Percentiles rank a stretch among this genome's conserved stretches.
phyloP scores from a whole-genome alignment of 2,888 invertebrate species.

The Branchipolynoe longqiensis region DNA sequence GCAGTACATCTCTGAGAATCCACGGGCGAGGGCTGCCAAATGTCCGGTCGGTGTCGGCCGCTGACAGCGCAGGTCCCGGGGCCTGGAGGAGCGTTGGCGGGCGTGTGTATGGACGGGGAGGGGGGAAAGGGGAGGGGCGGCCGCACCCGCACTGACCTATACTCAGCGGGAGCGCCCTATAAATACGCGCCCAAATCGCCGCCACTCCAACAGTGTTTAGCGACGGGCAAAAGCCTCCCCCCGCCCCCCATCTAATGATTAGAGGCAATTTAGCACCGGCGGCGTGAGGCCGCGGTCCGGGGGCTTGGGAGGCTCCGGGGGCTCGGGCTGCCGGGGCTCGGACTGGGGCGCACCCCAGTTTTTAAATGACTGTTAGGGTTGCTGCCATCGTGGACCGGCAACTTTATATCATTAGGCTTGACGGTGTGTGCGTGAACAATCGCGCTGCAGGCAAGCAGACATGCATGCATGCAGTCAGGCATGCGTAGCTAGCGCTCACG shows the following conservation, averaged over 20 bases:
- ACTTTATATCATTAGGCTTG: conserved; percentile 51
- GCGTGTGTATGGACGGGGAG: background rate
- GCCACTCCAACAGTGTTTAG: background rate
- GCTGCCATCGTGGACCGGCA: conserved; percentile 3
- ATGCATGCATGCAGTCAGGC: background rate
- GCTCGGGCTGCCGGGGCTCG: background rate
- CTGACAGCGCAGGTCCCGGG: no score
- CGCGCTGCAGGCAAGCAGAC: background rate
- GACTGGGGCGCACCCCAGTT: background rate
- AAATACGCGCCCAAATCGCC: background rate
- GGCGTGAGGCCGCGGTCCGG: background rate
- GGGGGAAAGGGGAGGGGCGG: background rate
- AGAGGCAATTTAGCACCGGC: conserved; percentile 2
- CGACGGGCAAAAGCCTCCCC: background rate
- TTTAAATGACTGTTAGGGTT: conserved; percentile 48
- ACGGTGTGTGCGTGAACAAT: conserved; percentile 37
- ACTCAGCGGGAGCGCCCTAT: background rate
- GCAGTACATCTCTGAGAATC: no score
- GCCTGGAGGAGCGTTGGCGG: conserved; percentile 15
- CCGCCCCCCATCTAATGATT: conserved; percentile 9
- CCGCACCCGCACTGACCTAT: conserved; percentile 5
- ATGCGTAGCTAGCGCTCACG: no score
- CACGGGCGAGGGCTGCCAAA: no score
- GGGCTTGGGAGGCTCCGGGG: background rate
- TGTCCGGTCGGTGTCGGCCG: no score